A percentile compares a stretch with the other conserved stretches of the same genome.
These are phyloP conservation scores for Neolamprologus multifasciatus DNA, from an alignment of 2,797 vertebrate genomes.

Conservation along the genomic window DNA sequence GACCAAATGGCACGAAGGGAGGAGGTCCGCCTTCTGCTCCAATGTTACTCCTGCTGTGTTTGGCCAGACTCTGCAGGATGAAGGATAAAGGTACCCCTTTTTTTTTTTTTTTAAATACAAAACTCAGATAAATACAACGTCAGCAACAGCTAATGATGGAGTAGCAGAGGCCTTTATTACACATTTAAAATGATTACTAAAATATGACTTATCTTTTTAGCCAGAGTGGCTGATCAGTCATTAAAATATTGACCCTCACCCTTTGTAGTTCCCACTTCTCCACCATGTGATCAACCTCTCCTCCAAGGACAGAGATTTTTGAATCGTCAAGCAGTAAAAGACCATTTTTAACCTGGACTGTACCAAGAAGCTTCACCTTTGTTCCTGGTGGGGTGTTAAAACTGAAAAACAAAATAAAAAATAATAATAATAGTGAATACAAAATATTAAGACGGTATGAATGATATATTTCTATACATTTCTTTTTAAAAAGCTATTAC, in stretches of 20 bases:
- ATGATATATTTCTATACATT: not conserved
- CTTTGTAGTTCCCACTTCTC: conserved; percentile 98
- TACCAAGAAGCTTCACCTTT: conserved; percentile 91
- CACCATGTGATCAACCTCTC: conserved; percentile 96
- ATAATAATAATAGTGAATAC: not conserved
- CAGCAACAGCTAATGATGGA: not conserved
- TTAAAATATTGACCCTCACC: conserved; percentile 75
- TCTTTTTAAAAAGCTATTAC: not conserved
- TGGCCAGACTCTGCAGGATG: conserved; percentile 87
- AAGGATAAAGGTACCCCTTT: not conserved
- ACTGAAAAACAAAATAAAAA: conserved; percentile 50
- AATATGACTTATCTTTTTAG: not conserved
- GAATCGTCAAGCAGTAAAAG: conserved; percentile 90
- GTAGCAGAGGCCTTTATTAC: not conserved
- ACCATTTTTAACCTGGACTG: conserved; percentile 87
- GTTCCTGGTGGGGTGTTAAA: conserved; percentile 97
- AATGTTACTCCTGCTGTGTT: conserved; percentile 93
- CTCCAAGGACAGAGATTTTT: conserved; percentile 89
- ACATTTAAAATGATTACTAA: not conserved
- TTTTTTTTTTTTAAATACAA: not conserved
- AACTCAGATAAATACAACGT: not conserved
- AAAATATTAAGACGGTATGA: not conserved
- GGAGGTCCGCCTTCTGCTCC: conserved; percentile 96
- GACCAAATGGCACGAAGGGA: conserved; percentile 95
- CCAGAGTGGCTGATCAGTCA: not conserved